Conservation (phyloP, 2,888 invertebrate species). For the Xestia rhomboidea region DNA sequence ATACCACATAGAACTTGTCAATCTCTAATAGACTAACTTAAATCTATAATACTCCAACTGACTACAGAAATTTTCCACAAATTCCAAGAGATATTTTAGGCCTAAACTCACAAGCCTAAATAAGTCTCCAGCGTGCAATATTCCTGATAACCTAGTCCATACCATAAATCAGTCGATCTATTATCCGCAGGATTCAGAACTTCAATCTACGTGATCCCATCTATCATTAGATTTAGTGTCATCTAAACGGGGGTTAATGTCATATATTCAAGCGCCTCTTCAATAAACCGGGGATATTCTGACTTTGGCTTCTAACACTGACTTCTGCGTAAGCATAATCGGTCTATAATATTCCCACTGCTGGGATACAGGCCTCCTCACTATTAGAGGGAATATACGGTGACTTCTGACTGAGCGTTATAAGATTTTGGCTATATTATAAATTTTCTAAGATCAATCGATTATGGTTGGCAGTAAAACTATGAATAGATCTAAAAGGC, state of each 20-base stretch:
- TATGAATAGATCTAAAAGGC: neutral
- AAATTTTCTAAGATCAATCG: neutral
- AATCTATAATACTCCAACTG: neutral
- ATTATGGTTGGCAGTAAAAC: neutral
- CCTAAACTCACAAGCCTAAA: neutral
- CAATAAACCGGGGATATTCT: neutral
- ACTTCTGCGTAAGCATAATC: neutral
- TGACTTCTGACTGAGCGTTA: neutral
- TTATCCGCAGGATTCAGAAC: constrained; percentile 61
- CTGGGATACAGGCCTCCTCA: neutral
- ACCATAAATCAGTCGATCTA: constrained; percentile 61
- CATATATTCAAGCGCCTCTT: constrained; percentile 18
- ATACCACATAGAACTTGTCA: neutral
- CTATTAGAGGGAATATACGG: neutral
- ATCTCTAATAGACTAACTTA: neutral
- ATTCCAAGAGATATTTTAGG: neutral
- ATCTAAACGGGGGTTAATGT: constrained; percentile 42
- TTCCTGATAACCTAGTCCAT: constrained; percentile 44
- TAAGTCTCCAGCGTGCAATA: constrained; percentile 13
- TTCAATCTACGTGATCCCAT: constrained; percentile 59
- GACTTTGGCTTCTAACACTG: neutral
- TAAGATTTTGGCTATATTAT: neutral
- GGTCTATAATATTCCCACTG: neutral
- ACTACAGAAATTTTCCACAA: neutral
- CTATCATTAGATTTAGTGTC: constrained; percentile 65